Conservation (phyloP, 2,113 vertebrate genomes). For the Anhinga anhinga region DNA sequence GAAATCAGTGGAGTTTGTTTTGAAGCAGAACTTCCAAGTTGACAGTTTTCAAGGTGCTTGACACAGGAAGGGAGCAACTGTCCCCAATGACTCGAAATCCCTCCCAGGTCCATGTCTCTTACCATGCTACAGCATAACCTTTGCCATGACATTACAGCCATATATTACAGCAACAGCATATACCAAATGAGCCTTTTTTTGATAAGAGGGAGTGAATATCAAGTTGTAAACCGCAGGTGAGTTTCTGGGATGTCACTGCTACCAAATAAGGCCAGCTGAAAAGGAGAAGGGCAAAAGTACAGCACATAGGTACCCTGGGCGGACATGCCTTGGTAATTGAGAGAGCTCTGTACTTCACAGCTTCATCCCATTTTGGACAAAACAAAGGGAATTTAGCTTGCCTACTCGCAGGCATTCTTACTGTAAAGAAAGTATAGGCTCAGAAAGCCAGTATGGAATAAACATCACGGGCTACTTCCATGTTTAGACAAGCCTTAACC, state of each 20-base stretch:
- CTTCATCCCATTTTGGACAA: background rate
- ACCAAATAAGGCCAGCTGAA: background rate
- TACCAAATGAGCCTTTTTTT: background rate
- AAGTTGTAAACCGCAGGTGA: background rate
- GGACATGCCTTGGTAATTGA: background rate
- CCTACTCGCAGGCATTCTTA: background rate
- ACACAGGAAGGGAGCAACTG: background rate
- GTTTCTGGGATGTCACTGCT: background rate
- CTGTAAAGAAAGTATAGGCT: background rate
- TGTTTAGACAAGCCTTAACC: conserved; percentile 10
- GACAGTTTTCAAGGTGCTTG: background rate
- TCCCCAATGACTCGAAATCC: rapidly evolving
- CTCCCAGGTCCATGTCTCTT: background rate
- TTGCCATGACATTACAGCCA: background rate
- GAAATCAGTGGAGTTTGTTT: background rate
- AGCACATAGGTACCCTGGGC: background rate
- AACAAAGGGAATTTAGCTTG: background rate
- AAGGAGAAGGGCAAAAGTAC: background rate
- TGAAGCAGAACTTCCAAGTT: background rate
- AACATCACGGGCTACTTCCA: background rate
- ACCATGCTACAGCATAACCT: background rate
- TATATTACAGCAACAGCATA: background rate
- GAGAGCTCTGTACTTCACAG: background rate
- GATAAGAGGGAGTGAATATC: background rate
- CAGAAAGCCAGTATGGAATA: background rate